Evolutionary conservation across 2,888 invertebrate species (phyloP).

Genomic region (Trachelus iudaicus): DNA sequence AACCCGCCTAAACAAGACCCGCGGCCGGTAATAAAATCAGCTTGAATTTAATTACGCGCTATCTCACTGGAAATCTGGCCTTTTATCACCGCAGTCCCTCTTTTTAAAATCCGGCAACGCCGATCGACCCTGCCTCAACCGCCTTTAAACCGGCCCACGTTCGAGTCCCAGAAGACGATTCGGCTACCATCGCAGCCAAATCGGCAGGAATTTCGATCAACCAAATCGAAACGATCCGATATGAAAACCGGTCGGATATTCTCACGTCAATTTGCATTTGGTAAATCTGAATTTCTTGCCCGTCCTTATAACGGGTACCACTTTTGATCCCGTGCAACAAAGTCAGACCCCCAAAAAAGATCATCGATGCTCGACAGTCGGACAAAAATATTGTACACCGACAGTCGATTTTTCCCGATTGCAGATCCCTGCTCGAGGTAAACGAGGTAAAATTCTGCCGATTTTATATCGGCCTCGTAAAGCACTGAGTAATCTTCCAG

Average conservation of each 20-base stretch:
- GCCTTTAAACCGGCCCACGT: not conserved
- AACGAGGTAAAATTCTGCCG: not conserved
- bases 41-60: slow-evolving; percentile 59
- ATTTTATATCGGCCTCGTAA: slow-evolving; percentile 45
- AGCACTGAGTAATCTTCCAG: slow-evolving; percentile 59
- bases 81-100: slow-evolving; percentile 46
- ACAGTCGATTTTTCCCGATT: not conserved
- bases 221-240: not conserved
- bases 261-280: not conserved
- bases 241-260: not conserved
- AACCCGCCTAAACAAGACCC: slow-evolving; percentile 49
- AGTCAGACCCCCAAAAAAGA: not conserved
- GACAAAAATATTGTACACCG: not conserved
- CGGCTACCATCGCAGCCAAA: not conserved
- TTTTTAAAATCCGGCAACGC: slow-evolving; percentile 4
- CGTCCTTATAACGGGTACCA: not conserved
- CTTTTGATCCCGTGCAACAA: not conserved
- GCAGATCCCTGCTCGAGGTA: not conserved
- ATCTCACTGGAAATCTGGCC: slow-evolving; percentile 52
- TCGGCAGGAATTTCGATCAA: not conserved
- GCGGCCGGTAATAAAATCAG: slow-evolving; percentile 52
- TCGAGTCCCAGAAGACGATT: not conserved
- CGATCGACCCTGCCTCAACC: not conserved
- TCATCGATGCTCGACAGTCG: not conserved
- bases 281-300: not conserved